Base-by-base conservation (phyloP, 2,797 vertebrate genomes). In the Cetoscarus ocellatus region DNA sequence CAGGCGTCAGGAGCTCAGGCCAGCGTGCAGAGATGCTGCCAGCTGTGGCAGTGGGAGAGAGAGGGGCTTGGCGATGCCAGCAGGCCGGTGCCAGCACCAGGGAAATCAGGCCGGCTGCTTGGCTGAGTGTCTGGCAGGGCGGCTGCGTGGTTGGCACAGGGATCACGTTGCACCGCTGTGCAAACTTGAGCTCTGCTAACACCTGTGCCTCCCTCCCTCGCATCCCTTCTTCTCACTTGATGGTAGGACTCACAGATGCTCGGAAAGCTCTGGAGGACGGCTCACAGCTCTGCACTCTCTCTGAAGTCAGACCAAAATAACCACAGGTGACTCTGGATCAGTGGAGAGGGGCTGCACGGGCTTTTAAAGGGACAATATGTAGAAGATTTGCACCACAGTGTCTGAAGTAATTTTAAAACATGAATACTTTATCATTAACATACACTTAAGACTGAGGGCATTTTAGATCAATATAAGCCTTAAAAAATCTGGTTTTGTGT, bases 251-350 rank as follows among this genome's bases (percentile, higher is more conserved):
- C 86, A 66, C 86, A 88, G 86, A 89, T 89, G 87, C 82, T 84
- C 3, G 52, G 60, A 77, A 85, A 86, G 85, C 88, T 89, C 88
- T 64, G 70, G 86, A 89, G 89, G 74, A 76, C 67, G 10, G 38
- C 8, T 7, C 61, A 12, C 71, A 76, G 75, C 75, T 76, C 58
- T 53, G 40, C 12, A 8, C 58, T 79, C 80, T 62, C 83, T 88
- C 83, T 88, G 85, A 88, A 87, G 85, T 88, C 66, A 1, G 69
- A 87, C 82, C 85, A 84, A 86, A 89, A 85, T 80, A 89, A 89
- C 75, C 82, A 85, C 84, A 84, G 88, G 82, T 90, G 85, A 86
- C 78, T 82, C 48, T 14, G 78, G 75, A 67, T 63, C 49, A 9
- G 48, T 8, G 1, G 52, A 67, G 35, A 47, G 48, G n/a, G 34